phyloP scores from a whole-genome alignment of 2,797 vertebrate species.

The Sebastolobus alascanus region DNA sequence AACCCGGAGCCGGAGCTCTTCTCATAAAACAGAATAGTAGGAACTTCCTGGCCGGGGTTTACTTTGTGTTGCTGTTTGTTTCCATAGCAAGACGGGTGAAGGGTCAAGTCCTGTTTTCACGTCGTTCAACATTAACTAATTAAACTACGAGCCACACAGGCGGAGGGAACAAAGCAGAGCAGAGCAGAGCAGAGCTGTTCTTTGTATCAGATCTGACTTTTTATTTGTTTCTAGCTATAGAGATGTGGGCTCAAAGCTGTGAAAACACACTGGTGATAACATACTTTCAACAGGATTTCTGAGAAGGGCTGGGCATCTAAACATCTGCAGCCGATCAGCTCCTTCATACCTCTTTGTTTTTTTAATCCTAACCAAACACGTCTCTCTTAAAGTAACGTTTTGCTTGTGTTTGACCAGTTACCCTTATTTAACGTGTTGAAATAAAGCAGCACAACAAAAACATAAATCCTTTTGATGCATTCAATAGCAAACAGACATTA shows the following conservation, averaged over 20 bases:
- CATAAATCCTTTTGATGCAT: not conserved
- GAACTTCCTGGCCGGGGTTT: conserved; percentile 59
- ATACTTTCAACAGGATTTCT: conserved; percentile 31
- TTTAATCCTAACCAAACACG: not conserved
- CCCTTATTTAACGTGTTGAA: not conserved
- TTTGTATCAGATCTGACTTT: not conserved
- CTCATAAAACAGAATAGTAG: conserved; percentile 50
- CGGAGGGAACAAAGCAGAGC: not conserved
- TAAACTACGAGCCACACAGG: not conserved
- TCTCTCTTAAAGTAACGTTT: not conserved
- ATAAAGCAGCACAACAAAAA: not conserved
- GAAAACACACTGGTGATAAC: conserved; percentile 20
- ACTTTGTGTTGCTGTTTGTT: conserved; percentile 56
- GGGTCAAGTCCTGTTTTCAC: conserved; percentile 61
- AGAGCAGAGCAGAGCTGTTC: not conserved
- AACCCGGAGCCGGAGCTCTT: not conserved
- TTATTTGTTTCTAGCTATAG: not conserved
- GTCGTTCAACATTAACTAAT: conserved; percentile 46
- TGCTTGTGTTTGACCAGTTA: not conserved
- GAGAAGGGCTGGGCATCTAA: conserved; percentile 47
- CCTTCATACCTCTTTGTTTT: conserved; percentile 19
- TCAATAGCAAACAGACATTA: not conserved
- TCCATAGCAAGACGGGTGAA: conserved; percentile 51
- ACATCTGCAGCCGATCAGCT: conserved; percentile 60
- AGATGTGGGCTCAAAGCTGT: conserved; percentile 18